phyloP scores from a whole-genome alignment of 1,140 invertebrate genomes.

The Rhizoglyphus robini region DNA sequence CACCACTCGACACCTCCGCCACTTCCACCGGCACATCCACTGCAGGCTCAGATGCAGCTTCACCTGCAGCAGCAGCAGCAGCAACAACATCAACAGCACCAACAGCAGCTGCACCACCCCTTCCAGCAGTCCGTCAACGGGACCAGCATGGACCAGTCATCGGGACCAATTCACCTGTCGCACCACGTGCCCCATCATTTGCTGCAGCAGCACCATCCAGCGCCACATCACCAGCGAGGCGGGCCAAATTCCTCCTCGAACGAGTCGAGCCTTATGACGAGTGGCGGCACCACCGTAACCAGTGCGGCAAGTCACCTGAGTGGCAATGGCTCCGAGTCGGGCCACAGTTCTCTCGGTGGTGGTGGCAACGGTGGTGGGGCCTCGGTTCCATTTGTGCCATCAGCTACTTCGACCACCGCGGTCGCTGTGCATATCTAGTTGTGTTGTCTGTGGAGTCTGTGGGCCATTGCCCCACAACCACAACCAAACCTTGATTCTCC shows the following conservation, averaged over 20 bases:
- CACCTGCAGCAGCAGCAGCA: constrained; percentile 1
- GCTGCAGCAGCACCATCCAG: background rate
- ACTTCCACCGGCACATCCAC: constrained; percentile 1
- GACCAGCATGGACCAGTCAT: background rate
- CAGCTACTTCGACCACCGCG: constrained; percentile 5
- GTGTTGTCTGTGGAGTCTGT: too few relatives aligned
- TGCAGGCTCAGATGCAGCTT: background rate
- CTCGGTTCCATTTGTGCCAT: constrained; percentile 3
- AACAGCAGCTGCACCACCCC: background rate
- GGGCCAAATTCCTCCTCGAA: background rate
- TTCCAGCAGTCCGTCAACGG: background rate
- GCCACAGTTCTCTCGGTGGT: background rate
- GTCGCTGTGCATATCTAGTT: constrained; percentile 12
- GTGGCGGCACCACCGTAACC: background rate
- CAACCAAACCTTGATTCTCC: too few relatives aligned
- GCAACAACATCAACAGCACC: background rate
- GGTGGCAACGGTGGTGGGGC: background rate
- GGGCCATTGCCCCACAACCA: too few relatives aligned
- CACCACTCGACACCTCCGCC: constrained; percentile 6
- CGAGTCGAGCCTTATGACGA: background rate
- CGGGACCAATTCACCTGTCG: background rate
- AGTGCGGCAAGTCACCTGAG: too few relatives aligned
- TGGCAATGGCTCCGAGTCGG: background rate
- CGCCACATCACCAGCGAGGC: background rate
- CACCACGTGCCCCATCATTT: background rate